Evolutionary conservation across 1,140 invertebrate genomes (phyloP).

Genomic region (Stenopsyche tienmushanensis): DNA sequence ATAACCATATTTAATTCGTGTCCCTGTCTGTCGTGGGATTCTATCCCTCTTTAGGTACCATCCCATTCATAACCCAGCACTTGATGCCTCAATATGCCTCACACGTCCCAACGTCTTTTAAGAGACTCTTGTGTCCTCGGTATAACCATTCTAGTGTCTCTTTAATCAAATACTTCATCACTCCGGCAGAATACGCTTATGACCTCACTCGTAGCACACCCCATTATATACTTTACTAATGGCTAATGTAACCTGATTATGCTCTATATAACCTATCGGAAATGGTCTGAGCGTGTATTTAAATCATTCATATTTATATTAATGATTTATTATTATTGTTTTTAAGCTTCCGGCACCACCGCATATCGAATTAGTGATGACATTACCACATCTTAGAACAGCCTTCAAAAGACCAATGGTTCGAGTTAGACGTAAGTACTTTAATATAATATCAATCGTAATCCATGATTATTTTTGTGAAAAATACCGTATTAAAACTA

Average conservation of each 20-base stretch:
- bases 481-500: too few species aligned
- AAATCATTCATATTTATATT: too few species aligned
- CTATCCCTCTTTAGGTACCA: too few species aligned
- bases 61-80: not conserved
- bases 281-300: too few species aligned
- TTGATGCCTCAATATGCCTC: not conserved
- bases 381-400: constrained; percentile 61
- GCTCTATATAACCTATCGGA: too few species aligned
- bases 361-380: constrained; percentile 62
- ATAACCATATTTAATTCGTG: too few species aligned
- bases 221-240: too few species aligned
- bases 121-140: not conserved
- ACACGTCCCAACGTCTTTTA: not conserved
- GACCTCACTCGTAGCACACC: not conserved
- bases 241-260: not conserved
- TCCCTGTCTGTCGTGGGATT: too few species aligned
- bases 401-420: constrained; percentile 61
- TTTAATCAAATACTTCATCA: not conserved
- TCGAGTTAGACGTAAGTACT: constrained; percentile 60
- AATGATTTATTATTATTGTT: not conserved
- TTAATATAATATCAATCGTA: not conserved
- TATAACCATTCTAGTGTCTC: not conserved
- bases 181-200: not conserved
- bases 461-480: too few species aligned
- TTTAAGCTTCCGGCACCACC: constrained; percentile 59